Evolutionary conservation across 2,113 vertebrate genomes (phyloP).

Genomic region (Ploceus nigricollis): DNA sequence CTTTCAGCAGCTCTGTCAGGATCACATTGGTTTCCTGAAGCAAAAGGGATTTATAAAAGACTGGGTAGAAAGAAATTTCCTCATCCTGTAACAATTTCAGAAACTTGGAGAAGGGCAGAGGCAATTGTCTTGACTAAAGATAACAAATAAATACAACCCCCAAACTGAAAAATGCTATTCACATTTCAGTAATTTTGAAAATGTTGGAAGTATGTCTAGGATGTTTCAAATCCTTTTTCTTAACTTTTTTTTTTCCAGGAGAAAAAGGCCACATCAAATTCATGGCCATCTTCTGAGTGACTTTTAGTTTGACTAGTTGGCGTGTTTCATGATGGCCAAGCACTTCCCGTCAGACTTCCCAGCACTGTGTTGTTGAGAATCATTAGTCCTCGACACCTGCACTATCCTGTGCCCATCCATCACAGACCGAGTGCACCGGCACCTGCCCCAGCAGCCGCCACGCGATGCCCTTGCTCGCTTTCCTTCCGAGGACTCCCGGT

Average conservation of each 20-base stretch:
- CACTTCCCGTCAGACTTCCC: background rate
- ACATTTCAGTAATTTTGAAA: background rate
- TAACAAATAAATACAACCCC: background rate
- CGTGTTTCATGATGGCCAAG: background rate
- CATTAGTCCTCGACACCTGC: background rate
- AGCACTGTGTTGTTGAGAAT: fast-evolving
- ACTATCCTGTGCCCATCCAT: no score
- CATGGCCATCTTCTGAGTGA: fast-evolving
- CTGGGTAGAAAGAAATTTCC: background rate
- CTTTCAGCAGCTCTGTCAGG: background rate
- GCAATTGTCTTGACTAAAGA: background rate
- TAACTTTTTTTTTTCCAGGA: no score
- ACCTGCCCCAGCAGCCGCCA: background rate
- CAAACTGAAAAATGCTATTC: background rate
- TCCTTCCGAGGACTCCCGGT: background rate
- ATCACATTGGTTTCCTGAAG: background rate
- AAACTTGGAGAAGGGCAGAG: background rate
- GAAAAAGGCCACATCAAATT: background rate
- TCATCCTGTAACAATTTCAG: background rate
- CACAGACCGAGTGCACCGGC: background rate
- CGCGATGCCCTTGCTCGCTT: background rate
- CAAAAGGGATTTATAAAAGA: background rate
- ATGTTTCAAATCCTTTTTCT: background rate
- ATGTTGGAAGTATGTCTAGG: background rate
- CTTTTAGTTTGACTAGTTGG: background rate